These are phyloP conservation scores for Manis crassicaudata DNA, from an alignment of 2,797 vertebrate species.

Conservation along the genomic window DNA sequence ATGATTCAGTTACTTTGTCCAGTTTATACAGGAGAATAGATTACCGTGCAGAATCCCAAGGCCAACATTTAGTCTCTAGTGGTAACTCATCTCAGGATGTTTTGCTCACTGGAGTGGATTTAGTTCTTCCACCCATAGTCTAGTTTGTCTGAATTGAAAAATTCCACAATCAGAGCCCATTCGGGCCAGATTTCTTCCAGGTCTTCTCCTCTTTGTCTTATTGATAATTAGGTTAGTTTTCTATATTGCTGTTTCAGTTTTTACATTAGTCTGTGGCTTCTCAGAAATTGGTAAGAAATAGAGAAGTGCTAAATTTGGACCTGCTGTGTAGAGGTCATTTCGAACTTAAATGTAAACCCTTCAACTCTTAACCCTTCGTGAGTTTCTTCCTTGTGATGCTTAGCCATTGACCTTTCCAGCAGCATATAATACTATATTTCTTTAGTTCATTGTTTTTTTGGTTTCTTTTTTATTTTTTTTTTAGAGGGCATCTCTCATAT, in stretches of 20 bases:
- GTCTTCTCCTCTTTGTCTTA: background rate
- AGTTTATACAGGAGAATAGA: background rate
- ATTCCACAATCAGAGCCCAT: background rate
- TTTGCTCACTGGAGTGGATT: background rate
- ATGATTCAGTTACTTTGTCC: background rate
- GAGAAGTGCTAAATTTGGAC: background rate
- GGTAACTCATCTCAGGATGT: background rate
- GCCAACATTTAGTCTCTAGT: background rate
- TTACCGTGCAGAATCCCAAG: background rate
- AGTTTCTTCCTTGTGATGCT: background rate
- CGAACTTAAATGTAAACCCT: background rate
- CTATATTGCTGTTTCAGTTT: background rate
- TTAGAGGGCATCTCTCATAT: no score
- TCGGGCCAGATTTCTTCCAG: background rate
- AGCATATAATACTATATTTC: background rate
- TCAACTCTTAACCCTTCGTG: background rate
- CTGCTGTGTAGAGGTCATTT: background rate
- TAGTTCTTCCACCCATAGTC: background rate
- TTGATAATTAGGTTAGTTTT: background rate
- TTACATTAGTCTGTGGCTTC: background rate
- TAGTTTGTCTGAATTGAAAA: background rate
- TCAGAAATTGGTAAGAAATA: background rate
- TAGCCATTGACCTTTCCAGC: background rate
- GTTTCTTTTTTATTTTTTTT: no score
- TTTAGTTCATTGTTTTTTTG: background rate